Base-by-base conservation (phyloP, 2,797 vertebrate species). In the Scolopax bukidnonensis region DNA sequence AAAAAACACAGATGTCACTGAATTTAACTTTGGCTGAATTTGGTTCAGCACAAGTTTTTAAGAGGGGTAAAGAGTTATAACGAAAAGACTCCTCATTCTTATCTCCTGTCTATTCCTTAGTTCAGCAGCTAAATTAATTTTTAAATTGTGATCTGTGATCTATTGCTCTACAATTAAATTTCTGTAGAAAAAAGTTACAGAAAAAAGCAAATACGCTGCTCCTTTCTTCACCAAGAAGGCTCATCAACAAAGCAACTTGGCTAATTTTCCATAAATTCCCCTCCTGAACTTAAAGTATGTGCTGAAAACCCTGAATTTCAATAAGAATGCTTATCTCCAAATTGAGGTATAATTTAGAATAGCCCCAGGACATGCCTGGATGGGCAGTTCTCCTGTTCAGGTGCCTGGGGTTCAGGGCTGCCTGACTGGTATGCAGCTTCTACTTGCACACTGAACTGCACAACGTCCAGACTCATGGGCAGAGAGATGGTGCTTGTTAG, bases 211-310 rank as follows among this genome's bases (percentile, higher is more conserved):
- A 96, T 71, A 77, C 9, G 32, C 69, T 78, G 64, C 21, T 94
- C 53, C 73, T 74, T 95, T 94, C 87, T 90, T 96, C 73, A 93
- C 57, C 57, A 94, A 84, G 60, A 92, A 93, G 93, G 90, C 74
- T 95, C 91, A 88, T 27, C 69, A 91, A 77, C 88, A 90, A 94
- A 96, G 57, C 45, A 92, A 57, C 41, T 83, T 74, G 51, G n/a
- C 27, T 92, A 48, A 92, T 87, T 90, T 95, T 85, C 88, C 73
- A 91, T 56, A 82, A 95, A 83, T 96, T 94, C 81, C 90, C 91
- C 77, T 91, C 92, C 59, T 82, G 74, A 84, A 82, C 67, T 73
- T 10, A 0, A 89, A 85, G 47, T 12, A 87, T 12, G 16, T 64
- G 43, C 60, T 57, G 56, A 93, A 96, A 89, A 70, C 71, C 51